Percentiles rank a stretch among this genome's conserved stretches.
Evolutionary conservation across 2,888 invertebrate genomes (phyloP).

Genomic region (Ceratothoa steindachneri): DNA sequence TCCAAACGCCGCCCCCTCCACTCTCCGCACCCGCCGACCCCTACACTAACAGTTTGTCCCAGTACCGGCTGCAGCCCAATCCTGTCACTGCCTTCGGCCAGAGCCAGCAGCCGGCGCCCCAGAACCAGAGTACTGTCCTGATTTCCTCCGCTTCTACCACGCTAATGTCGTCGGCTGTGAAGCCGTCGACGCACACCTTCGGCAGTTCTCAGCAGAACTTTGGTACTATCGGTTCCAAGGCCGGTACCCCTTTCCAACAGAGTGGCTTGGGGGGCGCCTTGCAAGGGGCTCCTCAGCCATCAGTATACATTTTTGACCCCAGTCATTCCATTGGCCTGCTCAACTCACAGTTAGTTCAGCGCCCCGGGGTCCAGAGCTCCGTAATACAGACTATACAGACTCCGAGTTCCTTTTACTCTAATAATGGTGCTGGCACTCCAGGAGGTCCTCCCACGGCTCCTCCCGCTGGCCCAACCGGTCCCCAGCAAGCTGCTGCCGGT

Average conservation of each 20-base stretch:
- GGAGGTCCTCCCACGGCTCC: slow-evolving; percentile 34
- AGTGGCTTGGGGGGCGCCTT: slow-evolving; percentile 43
- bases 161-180: slow-evolving; percentile 46
- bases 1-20: slow-evolving; percentile 48
- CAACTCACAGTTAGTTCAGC: slow-evolving; percentile 44
- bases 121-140: slow-evolving; percentile 46
- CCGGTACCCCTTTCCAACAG: slow-evolving; percentile 48
- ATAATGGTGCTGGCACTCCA: slow-evolving; percentile 42
- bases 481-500: slow-evolving; percentile 34
- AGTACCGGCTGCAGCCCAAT: slow-evolving; percentile 45
- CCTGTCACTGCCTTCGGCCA: slow-evolving; percentile 44
- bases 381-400: slow-evolving; percentile 45
- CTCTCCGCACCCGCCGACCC: slow-evolving; percentile 43
- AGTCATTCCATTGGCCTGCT: slow-evolving; percentile 46
- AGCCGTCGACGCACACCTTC: slow-evolving; percentile 46
- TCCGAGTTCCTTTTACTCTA: slow-evolving; percentile 44
- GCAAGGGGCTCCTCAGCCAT: slow-evolving; percentile 44
- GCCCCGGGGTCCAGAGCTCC: slow-evolving; percentile 45
- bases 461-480: slow-evolving; percentile 25
- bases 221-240: slow-evolving; percentile 47
- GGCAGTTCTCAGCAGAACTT: slow-evolving; percentile 46
- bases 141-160: slow-evolving; percentile 44
- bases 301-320: slow-evolving; percentile 46
- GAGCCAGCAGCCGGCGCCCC: slow-evolving; percentile 38
- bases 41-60: slow-evolving; percentile 42